Percentiles rank a stretch among this genome's conserved stretches.
Evolutionary conservation across 92 coral and sea anemone genomes (phyloP).

Genomic region (Pocillopora meandrina): DNA sequence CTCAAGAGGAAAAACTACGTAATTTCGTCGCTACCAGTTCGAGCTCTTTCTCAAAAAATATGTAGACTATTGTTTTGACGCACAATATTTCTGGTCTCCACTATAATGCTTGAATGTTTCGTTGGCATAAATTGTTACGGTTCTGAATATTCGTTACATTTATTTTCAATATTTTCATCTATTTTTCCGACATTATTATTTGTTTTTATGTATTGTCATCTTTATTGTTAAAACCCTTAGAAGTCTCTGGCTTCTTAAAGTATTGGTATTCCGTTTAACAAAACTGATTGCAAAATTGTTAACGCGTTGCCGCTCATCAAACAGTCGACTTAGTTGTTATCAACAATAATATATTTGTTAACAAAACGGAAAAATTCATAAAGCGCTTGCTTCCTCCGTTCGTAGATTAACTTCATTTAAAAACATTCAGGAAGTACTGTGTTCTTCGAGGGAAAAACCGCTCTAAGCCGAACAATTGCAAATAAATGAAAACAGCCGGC

Average conservation of each 20-base stretch:
- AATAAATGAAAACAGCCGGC: no score
- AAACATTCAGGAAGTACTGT: no score
- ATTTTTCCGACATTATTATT: neutral
- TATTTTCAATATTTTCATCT: neutral
- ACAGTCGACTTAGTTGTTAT: neutral
- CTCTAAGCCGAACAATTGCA: no score
- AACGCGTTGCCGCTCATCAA: neutral
- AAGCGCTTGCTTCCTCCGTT: no score
- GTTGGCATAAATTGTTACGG: neutral
- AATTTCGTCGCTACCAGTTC: no score
- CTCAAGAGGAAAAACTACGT: neutral
- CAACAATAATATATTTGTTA: neutral
- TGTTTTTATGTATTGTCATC: neutral
- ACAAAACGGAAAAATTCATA: no score
- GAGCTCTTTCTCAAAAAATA: neutral
- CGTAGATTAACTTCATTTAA: no score
- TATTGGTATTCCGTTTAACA: neutral
- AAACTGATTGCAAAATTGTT: neutral
- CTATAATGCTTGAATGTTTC: neutral
- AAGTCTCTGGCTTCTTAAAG: neutral
- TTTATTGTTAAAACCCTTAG: neutral
- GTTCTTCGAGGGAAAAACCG: no score
- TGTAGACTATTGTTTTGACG: neutral
- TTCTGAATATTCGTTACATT: neutral
- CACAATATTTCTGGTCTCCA: neutral